Conservation (phyloP, 2,113 vertebrate species). For the Chloropsis cyanopogon region DNA sequence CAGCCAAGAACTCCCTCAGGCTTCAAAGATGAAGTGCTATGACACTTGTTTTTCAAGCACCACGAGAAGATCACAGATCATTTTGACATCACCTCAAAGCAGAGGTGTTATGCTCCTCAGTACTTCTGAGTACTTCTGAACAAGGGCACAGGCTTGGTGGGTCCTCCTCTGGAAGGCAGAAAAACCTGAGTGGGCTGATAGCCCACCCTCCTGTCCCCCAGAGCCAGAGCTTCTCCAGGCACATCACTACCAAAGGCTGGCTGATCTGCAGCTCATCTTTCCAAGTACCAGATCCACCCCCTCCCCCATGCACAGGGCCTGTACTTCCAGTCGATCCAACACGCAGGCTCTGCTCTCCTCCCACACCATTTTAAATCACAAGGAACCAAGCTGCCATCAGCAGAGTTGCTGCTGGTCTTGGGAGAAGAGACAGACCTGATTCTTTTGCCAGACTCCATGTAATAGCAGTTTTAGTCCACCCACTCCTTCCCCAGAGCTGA, state of each 20-base stretch:
- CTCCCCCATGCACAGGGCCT: not conserved
- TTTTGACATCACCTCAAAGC: not conserved
- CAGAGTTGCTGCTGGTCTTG: not conserved
- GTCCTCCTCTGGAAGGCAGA: not conserved
- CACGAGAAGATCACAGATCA: not conserved
- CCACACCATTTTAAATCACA: not conserved
- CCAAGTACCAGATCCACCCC: not conserved
- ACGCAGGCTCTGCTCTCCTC: not conserved
- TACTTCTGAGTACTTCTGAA: not conserved
- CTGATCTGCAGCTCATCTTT: not conserved
- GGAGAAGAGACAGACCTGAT: not conserved
- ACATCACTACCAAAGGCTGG: fast-evolving
- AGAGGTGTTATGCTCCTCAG: not conserved
- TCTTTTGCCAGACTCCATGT: not conserved
- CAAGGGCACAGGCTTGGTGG: not conserved
- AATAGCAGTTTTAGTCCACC: not conserved
- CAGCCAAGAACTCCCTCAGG: not conserved
- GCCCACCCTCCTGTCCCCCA: not conserved
- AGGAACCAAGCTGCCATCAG: not conserved
- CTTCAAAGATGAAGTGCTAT: not conserved
- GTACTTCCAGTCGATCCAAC: not conserved
- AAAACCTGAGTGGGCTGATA: not conserved
- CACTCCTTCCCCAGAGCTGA: not conserved
- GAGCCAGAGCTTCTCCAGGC: not conserved
- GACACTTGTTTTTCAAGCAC: not conserved